phyloP scores from a whole-genome alignment of 2,113 vertebrate species.

The Cynopterus brachyotis region DNA sequence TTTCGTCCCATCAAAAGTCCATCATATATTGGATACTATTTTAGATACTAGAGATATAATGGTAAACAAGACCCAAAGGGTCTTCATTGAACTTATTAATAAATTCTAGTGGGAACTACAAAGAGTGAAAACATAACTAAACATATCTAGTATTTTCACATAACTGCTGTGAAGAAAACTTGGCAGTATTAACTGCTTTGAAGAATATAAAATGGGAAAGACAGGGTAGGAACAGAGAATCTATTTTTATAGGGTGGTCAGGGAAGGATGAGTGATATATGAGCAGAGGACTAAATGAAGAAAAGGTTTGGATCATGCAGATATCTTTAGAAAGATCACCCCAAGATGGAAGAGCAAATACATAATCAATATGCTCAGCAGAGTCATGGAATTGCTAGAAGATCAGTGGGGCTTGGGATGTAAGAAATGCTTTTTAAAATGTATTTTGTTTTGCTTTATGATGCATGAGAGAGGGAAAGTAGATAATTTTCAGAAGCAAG shows the following conservation, averaged over 20 bases:
- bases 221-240: neutral
- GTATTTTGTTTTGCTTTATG: neutral
- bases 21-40: neutral
- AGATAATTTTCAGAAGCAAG: neutral
- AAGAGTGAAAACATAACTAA: neutral
- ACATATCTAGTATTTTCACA: neutral
- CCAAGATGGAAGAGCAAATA: neutral
- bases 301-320: neutral
- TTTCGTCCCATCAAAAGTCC: neutral
- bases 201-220: neutral
- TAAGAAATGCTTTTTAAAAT: neutral
- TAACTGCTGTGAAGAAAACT: neutral
- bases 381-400: neutral
- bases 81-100: neutral
- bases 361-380: neutral
- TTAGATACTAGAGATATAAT: neutral
- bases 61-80: neutral
- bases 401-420: neutral
- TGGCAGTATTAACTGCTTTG: too few relatives aligned
- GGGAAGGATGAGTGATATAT: neutral
- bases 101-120: neutral
- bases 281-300: neutral
- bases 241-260: neutral
- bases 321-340: neutral
- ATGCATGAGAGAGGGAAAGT: neutral